Conservation (phyloP, 2,888 invertebrate species). For the Cheilosia grossa region DNA sequence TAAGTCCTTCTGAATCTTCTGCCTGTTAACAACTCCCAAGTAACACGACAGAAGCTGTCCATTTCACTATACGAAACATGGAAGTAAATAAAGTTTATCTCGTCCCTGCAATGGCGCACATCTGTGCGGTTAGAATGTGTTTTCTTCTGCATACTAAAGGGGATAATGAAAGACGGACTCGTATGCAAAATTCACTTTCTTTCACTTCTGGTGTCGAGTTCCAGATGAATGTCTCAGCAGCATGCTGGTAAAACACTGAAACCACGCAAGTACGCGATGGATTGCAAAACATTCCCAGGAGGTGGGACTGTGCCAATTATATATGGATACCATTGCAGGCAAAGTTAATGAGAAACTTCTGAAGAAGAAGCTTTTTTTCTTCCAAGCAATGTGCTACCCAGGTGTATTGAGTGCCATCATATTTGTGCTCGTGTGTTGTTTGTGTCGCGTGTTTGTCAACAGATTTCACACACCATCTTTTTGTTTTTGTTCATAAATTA, state of each 20-base stretch:
- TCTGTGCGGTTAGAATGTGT: not conserved
- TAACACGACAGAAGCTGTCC: conserved; percentile 10
- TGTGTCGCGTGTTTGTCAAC: not conserved
- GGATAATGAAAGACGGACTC: conserved; percentile 8
- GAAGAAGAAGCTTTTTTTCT: not conserved
- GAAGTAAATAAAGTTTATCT: conserved; percentile 57
- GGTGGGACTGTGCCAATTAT: conserved; percentile 13
- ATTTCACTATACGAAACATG: conserved; percentile 23
- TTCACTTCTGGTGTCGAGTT: not conserved
- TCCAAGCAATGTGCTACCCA: not conserved
- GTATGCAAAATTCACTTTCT: conserved; percentile 28
- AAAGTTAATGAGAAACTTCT: conserved; percentile 49
- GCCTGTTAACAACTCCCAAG: conserved; percentile 4
- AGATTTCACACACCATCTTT: conserved; percentile 29
- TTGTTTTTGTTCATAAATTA: conserved; percentile 32
- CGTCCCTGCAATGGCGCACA: conserved; percentile 12
- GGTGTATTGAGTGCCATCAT: not conserved
- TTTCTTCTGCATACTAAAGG: conserved; percentile 14
- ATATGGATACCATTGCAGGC: conserved; percentile 21
- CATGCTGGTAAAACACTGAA: not conserved
- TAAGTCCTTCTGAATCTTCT: conserved; percentile 11
- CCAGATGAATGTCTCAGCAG: conserved; percentile 3
- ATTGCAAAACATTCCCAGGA: conserved; percentile 6
- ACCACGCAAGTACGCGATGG: not conserved
- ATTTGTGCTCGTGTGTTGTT: not conserved